Evolutionary conservation across 2,797 vertebrate species (phyloP), one percentile per base, ranked within the genome.

Genomic region (Botia kubotai): DNA sequence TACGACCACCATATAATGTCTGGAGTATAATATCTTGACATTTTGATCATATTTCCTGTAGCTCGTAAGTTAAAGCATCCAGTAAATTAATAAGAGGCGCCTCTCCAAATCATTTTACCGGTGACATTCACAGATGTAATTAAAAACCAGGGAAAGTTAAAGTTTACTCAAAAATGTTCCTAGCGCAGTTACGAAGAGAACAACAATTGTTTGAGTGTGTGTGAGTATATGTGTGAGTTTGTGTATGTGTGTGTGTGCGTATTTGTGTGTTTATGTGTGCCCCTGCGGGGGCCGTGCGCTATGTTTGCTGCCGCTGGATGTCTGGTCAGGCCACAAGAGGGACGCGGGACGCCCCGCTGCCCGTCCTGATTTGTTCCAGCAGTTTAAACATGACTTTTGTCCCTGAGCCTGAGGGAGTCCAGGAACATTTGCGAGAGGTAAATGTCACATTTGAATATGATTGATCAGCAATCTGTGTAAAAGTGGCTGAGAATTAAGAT

Each of bases 401-500:
- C 89, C 73, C 81, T 68, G 72, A 81, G 89, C 91, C 88, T 86
- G 83, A 86, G 92, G 92, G 92, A 90, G 84, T 91, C 87, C 79
- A 84, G 86, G 82, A 86, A 84, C 85, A 89, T 89, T 89, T 89
- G 88, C 89, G 87, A 88, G 86, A 88, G 90, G 91, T 92, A 94
- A 94, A 95, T 95, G 93, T 93, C 94, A 94, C 92, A 94, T 95
- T 93, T 93, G 84, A 94, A 95, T 95, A 92, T 87, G 88, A 94
- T 94, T 94, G 93, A 94, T 94, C 89, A 83, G 83, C 90, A 91
- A 87, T 89, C 86, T 81, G 77, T 79, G 87, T 86, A 69, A 80
- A 78, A 86, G 88, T 90, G 84, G 71, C 84, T 86, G 82, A 86
- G 89, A 91, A 91, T 92, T 83, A 87, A 87, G 82, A 93, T 89